Evolutionary conservation across 2,888 invertebrate genomes (phyloP).

Genomic region (Eilema depressum): DNA sequence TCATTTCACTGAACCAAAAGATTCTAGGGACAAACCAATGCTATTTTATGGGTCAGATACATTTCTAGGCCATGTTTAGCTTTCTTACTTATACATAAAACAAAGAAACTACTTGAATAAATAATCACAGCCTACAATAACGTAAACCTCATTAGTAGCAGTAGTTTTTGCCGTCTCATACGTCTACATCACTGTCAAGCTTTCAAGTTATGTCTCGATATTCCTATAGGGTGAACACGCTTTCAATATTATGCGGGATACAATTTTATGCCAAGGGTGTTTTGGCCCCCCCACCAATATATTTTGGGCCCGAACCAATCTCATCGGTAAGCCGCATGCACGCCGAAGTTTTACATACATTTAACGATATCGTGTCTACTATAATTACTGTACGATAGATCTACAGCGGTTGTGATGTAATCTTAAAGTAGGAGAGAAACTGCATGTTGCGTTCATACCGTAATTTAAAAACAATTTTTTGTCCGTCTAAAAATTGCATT

Average conservation of each 20-base stretch:
- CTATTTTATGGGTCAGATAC: neutral
- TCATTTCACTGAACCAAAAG: neutral
- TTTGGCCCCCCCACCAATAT: neutral
- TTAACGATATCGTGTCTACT: slow-evolving; percentile 6
- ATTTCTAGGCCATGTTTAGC: neutral
- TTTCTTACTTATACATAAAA: neutral
- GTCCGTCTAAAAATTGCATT: slow-evolving; percentile 48
- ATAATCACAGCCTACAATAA: neutral
- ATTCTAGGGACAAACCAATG: neutral
- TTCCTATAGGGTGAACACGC: neutral
- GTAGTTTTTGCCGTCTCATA: neutral
- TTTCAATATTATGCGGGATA: neutral
- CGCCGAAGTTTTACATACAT: neutral
- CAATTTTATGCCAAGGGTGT: neutral
- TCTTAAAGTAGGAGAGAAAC: slow-evolving; percentile 44
- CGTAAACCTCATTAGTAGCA: neutral
- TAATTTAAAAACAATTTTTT: slow-evolving; percentile 46
- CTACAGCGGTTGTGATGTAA: slow-evolving; percentile 44
- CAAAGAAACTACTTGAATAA: neutral
- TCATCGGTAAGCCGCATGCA: neutral
- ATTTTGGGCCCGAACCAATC: no score
- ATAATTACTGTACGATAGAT: slow-evolving; percentile 20
- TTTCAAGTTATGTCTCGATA: neutral
- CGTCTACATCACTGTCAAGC: neutral
- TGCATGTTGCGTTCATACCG: slow-evolving; percentile 42